Conservation (phyloP, 2,797 vertebrate species). For the Urocyon cinereoargenteus region DNA sequence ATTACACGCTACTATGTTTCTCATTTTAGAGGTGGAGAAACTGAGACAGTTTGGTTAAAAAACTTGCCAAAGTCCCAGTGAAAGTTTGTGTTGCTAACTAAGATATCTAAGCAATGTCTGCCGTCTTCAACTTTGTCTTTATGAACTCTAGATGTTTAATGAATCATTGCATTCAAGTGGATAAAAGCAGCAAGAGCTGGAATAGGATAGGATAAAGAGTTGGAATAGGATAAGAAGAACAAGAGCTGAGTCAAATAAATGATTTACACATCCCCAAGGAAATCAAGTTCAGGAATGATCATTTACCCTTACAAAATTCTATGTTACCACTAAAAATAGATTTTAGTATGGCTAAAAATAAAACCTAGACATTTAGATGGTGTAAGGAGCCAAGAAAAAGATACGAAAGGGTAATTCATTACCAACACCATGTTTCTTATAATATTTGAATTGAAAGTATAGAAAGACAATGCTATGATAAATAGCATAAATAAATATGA, state of each 20-base stretch:
- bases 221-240: neutral
- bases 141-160: constrained; percentile 14
- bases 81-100: neutral
- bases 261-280: neutral
- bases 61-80: neutral
- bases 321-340: neutral
- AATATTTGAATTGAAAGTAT: neutral
- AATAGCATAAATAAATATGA: no score
- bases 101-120: neutral
- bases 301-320: constrained; percentile 19
- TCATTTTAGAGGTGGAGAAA: constrained; percentile 37
- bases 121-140: neutral
- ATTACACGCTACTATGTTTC: neutral
- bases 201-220: neutral
- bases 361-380: neutral
- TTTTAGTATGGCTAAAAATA: neutral
- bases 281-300: constrained; percentile 25
- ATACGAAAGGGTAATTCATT: neutral
- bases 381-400: neutral
- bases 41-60: constrained; percentile 14
- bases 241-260: constrained; percentile 6
- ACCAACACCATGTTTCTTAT: constrained; percentile 16
- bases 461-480: neutral
- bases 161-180: neutral
- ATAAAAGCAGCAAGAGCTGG: constrained; percentile 18